Percentiles rank a stretch among this genome's conserved stretches.
phyloP scores from a whole-genome alignment of 1,140 invertebrate genomes.

The Berghia stephanieae region DNA sequence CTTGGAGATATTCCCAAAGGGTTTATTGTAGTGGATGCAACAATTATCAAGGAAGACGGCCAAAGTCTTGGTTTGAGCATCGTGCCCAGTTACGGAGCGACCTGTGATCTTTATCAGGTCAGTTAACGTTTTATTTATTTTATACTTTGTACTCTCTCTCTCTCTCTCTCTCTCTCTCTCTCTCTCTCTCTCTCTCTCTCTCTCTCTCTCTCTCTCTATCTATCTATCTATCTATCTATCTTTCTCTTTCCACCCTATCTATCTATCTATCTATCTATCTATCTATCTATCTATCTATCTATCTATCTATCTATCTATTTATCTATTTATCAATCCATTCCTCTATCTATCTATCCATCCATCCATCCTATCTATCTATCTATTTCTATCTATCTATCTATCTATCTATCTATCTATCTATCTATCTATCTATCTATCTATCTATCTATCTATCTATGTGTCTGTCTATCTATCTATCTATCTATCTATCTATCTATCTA shows the following conservation, averaged over 20 bases:
- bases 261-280: conserved; percentile 9
- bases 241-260: neutral
- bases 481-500: too few species aligned
- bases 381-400: neutral
- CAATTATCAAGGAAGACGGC: conserved; percentile 43
- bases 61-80: conserved; percentile 59
- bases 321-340: neutral
- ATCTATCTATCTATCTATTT: conserved; percentile 8
- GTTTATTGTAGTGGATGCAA: conserved; percentile 42
- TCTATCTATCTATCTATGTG: too few species aligned
- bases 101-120: conserved; percentile 61
- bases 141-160: neutral
- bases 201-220: conserved; percentile 22
- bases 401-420: neutral
- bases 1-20: conserved; percentile 29
- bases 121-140: conserved; percentile 13
- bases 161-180: conserved; percentile 1
- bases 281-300: conserved; percentile 21
- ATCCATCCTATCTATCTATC: conserved; percentile 11
- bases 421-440: neutral
- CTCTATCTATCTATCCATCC: conserved; percentile 15
- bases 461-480: too few species aligned
- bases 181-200: conserved; percentile 20
- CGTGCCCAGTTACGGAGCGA: conserved; percentile 62
- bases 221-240: conserved; percentile 14